Evolutionary conservation across 2,113 vertebrate species (phyloP), one percentile per base, ranked within the genome.

Genomic region (Notiomystis cincta): DNA sequence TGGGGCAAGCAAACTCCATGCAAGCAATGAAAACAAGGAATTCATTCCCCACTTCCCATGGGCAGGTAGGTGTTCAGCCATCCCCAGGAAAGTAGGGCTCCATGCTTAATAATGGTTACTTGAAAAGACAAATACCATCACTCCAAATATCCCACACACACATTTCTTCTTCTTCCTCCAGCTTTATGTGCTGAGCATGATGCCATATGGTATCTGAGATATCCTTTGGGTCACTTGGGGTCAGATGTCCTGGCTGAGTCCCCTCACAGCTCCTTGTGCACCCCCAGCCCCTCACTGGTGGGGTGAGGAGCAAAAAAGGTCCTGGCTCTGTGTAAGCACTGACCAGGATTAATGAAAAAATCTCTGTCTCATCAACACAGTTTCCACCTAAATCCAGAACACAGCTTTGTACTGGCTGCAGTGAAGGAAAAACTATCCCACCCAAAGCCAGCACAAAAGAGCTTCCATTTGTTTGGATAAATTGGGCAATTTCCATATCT

Each of bases 121-220:
- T 24, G 20, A 30, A 38, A 47, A 67, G 24, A 22, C 7, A 60
- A 61, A 53, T 40, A 6, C 20, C 11, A 47, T 7, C 38, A 35
- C 30, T 25, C 13, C 45, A 61, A 40, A 47, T 6, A 25, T 60
- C 17, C 28, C 11, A n/a, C n/a, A n/a, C n/a, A n/a, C n/a, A n/a
- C 35, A 40, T 64, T 38, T 51, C 24, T 51, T 15, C 51, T 42
- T 17, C 37, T 20, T 44, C 10, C 11, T n/a, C 38, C n/a, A 53
- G 20, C 47, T 67, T 30, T 15, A 31, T 1, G 3, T 27, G 54
- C n/a, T 67, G 61, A 25, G 53, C 53, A 45, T 2, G 24, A 10
- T 25, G 53, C 6, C n/a, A 7, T 15, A 3, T 2, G 10, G 6
- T 3, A 4, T 5, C 5, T 2, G 8, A 61, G 22, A 23, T 9